Percentiles rank a stretch among this genome's conserved stretches.
Evolutionary conservation across 1,140 invertebrate genomes (phyloP).

Genomic region (Orius insidiosus): DNA sequence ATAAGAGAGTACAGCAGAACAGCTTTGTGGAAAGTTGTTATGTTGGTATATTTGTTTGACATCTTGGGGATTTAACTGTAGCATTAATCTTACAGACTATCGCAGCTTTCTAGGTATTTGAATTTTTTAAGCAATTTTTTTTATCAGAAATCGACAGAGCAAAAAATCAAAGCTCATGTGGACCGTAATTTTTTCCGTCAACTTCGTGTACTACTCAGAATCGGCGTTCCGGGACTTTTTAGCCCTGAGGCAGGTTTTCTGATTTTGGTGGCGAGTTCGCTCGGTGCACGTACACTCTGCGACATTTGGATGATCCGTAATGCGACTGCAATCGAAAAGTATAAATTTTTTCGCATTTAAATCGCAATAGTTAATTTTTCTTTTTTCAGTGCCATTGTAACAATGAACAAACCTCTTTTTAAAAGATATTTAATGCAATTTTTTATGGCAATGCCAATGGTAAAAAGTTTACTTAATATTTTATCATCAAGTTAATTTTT

Average conservation of each 20-base stretch:
- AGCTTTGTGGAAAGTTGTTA: too few relatives aligned
- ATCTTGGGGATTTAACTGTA: too few relatives aligned
- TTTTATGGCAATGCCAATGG: constrained; percentile 62
- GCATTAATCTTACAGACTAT: too few relatives aligned
- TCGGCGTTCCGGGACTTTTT: constrained; percentile 65
- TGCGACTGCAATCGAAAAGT: constrained; percentile 85
- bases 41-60: too few relatives aligned
- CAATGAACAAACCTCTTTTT: constrained; percentile 62
- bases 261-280: constrained; percentile 56
- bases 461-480: constrained; percentile 26
- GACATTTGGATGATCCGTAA: constrained; percentile 96
- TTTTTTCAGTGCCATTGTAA: constrained; percentile 73
- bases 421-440: constrained; percentile 57
- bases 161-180: constrained; percentile 60
- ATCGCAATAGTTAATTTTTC: too few relatives aligned
- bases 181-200: constrained; percentile 68
- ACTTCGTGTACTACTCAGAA: constrained; percentile 54
- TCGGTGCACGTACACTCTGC: constrained; percentile 77
- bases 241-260: constrained; percentile 62
- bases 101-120: too few relatives aligned
- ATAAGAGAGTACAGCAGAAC: too few relatives aligned
- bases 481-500: constrained; percentile 9
- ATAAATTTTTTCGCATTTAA: constrained; percentile 25
- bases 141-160: constrained; percentile 1
- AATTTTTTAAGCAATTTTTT: background rate